A percentile compares a stretch with the other conserved stretches of the same genome.
Evolutionary conservation across 2,797 vertebrate genomes (phyloP).

Genomic region (Centroberyx gerrardi): DNA sequence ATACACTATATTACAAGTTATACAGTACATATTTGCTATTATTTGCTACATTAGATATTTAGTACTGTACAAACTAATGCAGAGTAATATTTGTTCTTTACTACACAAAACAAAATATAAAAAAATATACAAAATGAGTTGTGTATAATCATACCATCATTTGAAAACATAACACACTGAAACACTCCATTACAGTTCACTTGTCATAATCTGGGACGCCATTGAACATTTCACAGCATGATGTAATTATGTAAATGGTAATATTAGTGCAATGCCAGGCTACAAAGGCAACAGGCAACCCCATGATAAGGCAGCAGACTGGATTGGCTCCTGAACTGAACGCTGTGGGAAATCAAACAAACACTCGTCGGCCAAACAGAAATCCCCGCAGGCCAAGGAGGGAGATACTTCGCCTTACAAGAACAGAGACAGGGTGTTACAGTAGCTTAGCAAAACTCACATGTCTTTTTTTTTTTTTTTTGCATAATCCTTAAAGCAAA

Average conservation of each 20-base stretch:
- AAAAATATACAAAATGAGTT: too few species aligned
- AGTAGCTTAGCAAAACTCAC: conserved; percentile 49
- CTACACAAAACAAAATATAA: too few species aligned
- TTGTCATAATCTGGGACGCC: not conserved
- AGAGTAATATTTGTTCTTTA: too few species aligned
- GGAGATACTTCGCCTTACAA: conserved; percentile 28
- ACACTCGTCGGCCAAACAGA: conserved; percentile 26
- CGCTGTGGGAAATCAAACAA: conserved; percentile 24
- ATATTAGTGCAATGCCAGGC: not conserved
- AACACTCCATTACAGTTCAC: too few species aligned
- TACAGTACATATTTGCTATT: too few species aligned
- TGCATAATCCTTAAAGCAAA: conserved; percentile 62
- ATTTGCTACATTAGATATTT: too few species aligned
- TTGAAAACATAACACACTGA: too few species aligned
- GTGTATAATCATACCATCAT: too few species aligned
- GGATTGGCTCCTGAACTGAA: conserved; percentile 28
- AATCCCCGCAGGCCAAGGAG: conserved; percentile 50
- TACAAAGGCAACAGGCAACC: not conserved
- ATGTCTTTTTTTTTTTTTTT: conserved; percentile 33
- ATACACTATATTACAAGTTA: too few species aligned
- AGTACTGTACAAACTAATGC: too few species aligned
- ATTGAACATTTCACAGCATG: not conserved
- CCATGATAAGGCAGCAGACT: too few species aligned
- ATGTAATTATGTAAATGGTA: not conserved
- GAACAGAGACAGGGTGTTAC: conserved; percentile 41